Evolutionary conservation across 53 echinoderm and acorn worm species (phyloP).

Genomic region (Stichopus horrens): DNA sequence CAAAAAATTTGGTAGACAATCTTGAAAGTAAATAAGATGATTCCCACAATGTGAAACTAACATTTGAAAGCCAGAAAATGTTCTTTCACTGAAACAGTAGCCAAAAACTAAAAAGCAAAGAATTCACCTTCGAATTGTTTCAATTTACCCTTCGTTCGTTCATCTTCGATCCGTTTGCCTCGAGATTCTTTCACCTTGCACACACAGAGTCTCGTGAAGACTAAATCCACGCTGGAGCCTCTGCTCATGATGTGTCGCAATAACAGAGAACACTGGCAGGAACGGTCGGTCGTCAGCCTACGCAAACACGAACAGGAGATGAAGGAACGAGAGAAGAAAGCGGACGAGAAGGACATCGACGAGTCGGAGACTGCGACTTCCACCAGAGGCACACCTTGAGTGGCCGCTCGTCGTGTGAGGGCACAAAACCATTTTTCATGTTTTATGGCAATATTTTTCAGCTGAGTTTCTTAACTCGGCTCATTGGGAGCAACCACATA

Average conservation of each 20-base stretch:
- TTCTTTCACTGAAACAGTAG: too few species aligned
- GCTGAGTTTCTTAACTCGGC: neutral
- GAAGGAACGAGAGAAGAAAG: conserved; percentile 49
- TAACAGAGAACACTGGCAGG: conserved; percentile 86
- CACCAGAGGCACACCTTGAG: conserved; percentile 30
- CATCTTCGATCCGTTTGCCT: neutral
- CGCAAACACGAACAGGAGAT: conserved; percentile 61
- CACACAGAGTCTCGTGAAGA: conserved; percentile 66
- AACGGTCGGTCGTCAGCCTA: conserved; percentile 57
- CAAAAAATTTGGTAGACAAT: too few species aligned
- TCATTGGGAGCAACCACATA: neutral
- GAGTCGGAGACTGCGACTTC: conserved; percentile 71
- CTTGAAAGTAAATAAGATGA: too few species aligned
- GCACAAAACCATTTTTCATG: neutral
- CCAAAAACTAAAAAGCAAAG: too few species aligned
- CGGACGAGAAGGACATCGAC: conserved; percentile 94
- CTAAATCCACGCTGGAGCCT: conserved; percentile 63
- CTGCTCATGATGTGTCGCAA: conserved; percentile 68
- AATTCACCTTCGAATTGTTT: too few species aligned
- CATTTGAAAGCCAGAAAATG: too few species aligned
- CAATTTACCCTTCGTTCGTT: neutral
- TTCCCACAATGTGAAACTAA: too few species aligned
- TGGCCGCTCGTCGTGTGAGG: neutral
- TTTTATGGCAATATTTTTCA: conserved; percentile 33
- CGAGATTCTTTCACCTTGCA: neutral